Evolutionary conservation across 2,113 vertebrate genomes (phyloP).

Genomic region (Myiopsitta monachus): DNA sequence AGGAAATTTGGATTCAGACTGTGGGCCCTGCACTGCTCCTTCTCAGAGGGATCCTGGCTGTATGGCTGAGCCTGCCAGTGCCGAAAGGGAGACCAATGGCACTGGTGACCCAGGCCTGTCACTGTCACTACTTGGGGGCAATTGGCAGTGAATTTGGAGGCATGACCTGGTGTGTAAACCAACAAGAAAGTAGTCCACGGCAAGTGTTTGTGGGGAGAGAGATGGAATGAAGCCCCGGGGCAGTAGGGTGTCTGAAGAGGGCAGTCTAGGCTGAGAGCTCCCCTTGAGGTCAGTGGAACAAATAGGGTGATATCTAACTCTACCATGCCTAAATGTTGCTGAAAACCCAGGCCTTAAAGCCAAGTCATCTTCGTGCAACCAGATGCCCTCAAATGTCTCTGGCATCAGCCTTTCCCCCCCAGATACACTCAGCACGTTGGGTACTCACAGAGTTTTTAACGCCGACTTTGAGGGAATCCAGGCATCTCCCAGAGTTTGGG

Average conservation of each 20-base stretch:
- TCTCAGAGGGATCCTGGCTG: neutral
- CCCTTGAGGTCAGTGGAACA: neutral
- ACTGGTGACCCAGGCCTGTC: neutral
- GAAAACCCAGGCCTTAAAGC: neutral
- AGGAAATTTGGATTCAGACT: neutral
- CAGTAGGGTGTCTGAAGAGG: neutral
- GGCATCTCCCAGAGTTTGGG: neutral
- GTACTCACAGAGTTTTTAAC: neutral
- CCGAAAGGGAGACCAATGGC: neutral
- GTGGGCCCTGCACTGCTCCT: neutral
- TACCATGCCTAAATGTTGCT: neutral
- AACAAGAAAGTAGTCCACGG: neutral
- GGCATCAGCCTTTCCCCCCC: neutral
- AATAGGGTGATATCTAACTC: neutral
- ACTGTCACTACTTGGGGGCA: neutral
- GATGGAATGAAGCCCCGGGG: neutral
- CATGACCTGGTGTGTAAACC: neutral
- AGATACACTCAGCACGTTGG: neutral
- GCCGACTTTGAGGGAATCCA: neutral
- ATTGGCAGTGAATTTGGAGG: neutral
- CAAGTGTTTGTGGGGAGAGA: no score
- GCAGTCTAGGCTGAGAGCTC: neutral
- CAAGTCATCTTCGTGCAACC: neutral
- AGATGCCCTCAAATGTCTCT: neutral
- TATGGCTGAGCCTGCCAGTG: neutral